Percentiles rank a stretch among this genome's conserved stretches.
Conservation (phyloP, 2,888 invertebrate species). For the Synergus japonicus region DNA sequence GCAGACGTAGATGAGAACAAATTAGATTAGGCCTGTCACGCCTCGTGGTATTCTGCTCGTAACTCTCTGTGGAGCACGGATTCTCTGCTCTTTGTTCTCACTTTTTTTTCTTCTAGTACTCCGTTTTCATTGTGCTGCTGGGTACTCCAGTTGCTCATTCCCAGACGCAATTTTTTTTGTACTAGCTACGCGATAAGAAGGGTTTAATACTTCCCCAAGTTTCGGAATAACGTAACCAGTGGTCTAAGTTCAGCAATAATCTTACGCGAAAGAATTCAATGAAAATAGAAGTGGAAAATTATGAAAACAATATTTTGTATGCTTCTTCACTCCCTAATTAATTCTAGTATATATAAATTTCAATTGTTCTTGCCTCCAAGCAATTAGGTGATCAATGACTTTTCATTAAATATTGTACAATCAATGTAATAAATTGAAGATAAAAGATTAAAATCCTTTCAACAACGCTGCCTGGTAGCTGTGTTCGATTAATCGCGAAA, state of each 20-base stretch:
- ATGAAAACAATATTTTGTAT: too few relatives aligned
- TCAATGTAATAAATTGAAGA: background rate
- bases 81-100: conserved; percentile 44
- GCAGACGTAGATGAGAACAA: conserved; percentile 62
- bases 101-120: conserved; percentile 44
- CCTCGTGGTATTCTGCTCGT: conserved; percentile 48
- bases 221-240: background rate
- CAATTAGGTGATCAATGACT: too few relatives aligned
- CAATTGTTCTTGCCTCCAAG: too few relatives aligned
- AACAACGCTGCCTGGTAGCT: background rate
- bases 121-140: conserved; percentile 35
- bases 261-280: background rate
- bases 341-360: too few relatives aligned
- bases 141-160: conserved; percentile 31
- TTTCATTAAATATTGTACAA: too few relatives aligned
- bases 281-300: background rate
- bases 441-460: conserved; percentile 3
- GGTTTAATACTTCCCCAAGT: background rate
- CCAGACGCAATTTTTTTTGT: conserved; percentile 17
- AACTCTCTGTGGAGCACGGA: conserved; percentile 51
- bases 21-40: conserved; percentile 63
- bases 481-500: conserved; percentile 17
- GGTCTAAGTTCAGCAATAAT: background rate
- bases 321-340: too few relatives aligned
- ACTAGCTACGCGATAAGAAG: background rate